Percentiles rank a stretch among this genome's conserved stretches.
These are phyloP conservation scores for Cepphus grylle DNA, from an alignment of 2,113 vertebrate species.

Conservation along the genomic window DNA sequence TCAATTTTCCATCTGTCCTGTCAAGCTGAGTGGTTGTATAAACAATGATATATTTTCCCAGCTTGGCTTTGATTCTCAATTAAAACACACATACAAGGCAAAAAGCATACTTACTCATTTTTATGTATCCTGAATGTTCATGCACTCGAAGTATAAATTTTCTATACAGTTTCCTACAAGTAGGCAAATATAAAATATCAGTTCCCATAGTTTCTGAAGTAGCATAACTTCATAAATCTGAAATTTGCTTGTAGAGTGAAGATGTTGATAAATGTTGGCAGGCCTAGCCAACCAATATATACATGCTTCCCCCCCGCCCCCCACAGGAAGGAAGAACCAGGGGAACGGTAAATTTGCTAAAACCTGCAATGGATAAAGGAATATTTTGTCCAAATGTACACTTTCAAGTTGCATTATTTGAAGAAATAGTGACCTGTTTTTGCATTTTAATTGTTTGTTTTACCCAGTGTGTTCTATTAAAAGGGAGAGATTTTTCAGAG, in stretches of 20 bases:
- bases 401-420: not conserved
- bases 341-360: not conserved
- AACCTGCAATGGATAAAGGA: not conserved
- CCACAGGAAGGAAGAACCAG: not conserved
- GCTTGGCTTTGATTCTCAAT: constrained; percentile 29
- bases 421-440: not conserved
- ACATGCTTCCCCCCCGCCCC: no score
- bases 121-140: constrained; percentile 20
- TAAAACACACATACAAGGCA: constrained; percentile 16
- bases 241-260: not conserved
- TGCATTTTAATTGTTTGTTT: not conserved
- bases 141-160: constrained; percentile 5
- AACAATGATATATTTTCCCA: constrained; percentile 33
- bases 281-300: not conserved
- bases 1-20: constrained; percentile 33
- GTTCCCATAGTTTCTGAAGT: not conserved
- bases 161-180: not conserved
- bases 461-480: not conserved
- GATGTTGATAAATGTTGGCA: not conserved
- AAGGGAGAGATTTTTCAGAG: not conserved
- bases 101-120: constrained; percentile 29
- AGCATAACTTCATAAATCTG: not conserved
- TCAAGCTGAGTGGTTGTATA: constrained; percentile 18
- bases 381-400: not conserved
- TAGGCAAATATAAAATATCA: not conserved